Conservation (phyloP, 2,113 vertebrate species). For the Albula glossodonta region DNA sequence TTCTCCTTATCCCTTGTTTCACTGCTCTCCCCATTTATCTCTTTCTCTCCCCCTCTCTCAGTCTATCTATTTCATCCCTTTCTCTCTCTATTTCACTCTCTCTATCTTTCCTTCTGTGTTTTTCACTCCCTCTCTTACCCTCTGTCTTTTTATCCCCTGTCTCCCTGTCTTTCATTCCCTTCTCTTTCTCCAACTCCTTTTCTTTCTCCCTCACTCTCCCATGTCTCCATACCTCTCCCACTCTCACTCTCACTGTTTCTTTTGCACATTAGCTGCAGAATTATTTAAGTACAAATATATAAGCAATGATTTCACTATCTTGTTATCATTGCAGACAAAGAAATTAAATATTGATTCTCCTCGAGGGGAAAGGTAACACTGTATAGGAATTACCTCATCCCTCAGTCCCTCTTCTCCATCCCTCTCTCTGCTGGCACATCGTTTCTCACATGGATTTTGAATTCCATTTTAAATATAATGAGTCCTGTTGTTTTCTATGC, state of each 20-base stretch:
- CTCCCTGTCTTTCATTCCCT: no score
- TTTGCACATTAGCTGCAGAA: neutral
- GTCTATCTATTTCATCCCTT: no score
- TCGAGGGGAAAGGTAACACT: slow-evolving; percentile 30
- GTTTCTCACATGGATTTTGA: slow-evolving; percentile 14
- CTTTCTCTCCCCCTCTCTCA: no score
- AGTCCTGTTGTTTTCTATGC: neutral
- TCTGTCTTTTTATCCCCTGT: neutral
- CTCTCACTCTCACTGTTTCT: neutral
- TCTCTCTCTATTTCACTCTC: neutral
- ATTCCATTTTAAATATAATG: neutral
- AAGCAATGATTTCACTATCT: slow-evolving; percentile 60
- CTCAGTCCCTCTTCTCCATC: slow-evolving; percentile 51
- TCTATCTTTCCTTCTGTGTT: neutral
- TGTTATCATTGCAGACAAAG: slow-evolving; percentile 67
- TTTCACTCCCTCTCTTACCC: neutral
- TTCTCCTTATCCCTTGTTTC: no score
- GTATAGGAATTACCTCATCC: neutral
- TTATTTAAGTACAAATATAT: slow-evolving; percentile 53
- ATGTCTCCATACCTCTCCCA: neutral
- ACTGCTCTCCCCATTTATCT: no score
- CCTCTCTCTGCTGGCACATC: slow-evolving; percentile 32
- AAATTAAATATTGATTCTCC: slow-evolving; percentile 73
- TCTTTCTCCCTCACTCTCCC: neutral
- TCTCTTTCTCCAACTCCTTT: neutral